Evolutionary conservation across 2,113 vertebrate species (phyloP).

Genomic region (Megaptera novaeangliae): DNA sequence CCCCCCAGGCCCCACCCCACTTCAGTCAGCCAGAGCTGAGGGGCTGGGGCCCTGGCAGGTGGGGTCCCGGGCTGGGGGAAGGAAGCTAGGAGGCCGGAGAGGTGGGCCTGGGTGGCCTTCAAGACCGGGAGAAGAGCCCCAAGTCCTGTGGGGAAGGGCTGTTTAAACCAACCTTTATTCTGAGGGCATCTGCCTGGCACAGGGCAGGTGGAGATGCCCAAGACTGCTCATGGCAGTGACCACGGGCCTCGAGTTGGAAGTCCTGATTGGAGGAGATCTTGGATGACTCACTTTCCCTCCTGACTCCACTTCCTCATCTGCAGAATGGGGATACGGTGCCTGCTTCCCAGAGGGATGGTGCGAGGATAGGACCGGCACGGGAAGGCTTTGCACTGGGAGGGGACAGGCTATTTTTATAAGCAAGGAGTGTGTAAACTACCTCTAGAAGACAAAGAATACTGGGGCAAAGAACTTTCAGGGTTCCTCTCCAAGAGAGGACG

Average conservation of each 20-base stretch:
- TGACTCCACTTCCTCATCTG: not conserved
- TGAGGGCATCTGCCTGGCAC: not conserved
- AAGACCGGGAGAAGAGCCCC: not conserved
- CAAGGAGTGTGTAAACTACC: not conserved
- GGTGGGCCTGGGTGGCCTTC: not conserved
- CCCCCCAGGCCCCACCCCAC: not conserved
- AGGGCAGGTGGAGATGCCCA: not conserved
- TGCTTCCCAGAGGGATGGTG: too few species aligned
- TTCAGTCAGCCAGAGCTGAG: not conserved
- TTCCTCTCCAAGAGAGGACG: not conserved
- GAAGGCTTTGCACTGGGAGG: not conserved
- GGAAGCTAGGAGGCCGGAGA: not conserved
- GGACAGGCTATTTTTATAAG: not conserved
- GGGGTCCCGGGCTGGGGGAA: too few species aligned
- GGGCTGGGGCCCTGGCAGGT: not conserved
- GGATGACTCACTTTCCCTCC: not conserved
- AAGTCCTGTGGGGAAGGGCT: rapidly evolving
- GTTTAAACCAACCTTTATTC: not conserved
- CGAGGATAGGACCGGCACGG: rapidly evolving
- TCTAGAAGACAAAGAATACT: not conserved
- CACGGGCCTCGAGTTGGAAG: not conserved
- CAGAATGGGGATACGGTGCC: not conserved
- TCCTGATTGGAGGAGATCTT: not conserved
- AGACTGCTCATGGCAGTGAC: not conserved
- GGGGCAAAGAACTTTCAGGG: not conserved